Evolutionary conservation across 2,888 invertebrate genomes (phyloP).

Genomic region (Leptarthrus brevirostris): DNA sequence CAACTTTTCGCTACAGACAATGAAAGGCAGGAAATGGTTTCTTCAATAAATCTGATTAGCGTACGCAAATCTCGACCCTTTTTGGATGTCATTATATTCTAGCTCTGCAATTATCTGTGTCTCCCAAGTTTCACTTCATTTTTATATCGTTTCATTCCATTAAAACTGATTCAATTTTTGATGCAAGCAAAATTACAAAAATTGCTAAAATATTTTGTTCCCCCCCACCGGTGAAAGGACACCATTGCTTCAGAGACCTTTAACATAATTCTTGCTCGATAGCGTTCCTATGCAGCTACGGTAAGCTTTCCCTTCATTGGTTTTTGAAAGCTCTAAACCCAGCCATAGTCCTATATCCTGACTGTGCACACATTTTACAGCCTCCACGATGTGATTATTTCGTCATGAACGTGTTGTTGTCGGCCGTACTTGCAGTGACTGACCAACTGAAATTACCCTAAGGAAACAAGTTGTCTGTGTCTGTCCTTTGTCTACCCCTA

Average conservation of each 20-base stretch:
- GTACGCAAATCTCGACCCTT: too few species aligned
- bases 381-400: conserved; percentile 35
- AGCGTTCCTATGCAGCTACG: conserved; percentile 16
- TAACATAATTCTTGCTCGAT: background rate
- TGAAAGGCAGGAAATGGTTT: too few species aligned
- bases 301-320: conserved; percentile 16
- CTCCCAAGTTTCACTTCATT: too few species aligned
- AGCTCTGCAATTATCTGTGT: too few species aligned
- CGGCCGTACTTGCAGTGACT: background rate
- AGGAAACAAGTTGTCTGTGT: conserved; percentile 24
- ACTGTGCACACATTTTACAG: conserved; percentile 22
- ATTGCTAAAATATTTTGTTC: too few species aligned
- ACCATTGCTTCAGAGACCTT: conserved; percentile 21
- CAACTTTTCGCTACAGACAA: too few species aligned
- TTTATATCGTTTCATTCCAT: too few species aligned
- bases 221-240: background rate
- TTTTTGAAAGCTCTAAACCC: conserved; percentile 30
- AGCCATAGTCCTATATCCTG: conserved; percentile 27
- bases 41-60: too few species aligned
- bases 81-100: too few species aligned
- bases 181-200: too few species aligned
- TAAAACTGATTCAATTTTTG: too few species aligned
- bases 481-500: background rate
- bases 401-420: background rate
- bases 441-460: conserved; percentile 14